Conservation (phyloP, 1,140 invertebrate species). For the Dufourea novaeangliae region DNA sequence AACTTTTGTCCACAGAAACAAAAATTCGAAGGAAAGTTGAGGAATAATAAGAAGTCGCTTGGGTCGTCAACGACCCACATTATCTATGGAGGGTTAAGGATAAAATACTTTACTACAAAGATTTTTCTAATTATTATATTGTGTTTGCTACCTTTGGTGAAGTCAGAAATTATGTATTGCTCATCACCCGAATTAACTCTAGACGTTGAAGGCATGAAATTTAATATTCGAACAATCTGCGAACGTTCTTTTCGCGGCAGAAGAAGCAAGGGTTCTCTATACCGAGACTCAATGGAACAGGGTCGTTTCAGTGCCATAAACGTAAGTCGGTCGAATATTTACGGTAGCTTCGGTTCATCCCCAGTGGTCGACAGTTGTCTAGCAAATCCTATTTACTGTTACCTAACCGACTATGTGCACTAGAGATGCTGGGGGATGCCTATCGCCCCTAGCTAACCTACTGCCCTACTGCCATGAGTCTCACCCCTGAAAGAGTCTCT, state of each 20-base stretch:
- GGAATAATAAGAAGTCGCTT: too few relatives aligned
- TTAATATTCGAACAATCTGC: neutral
- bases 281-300: conserved; percentile 31
- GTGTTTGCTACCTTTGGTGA: too few relatives aligned
- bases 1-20: too few relatives aligned
- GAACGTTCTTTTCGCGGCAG: neutral
- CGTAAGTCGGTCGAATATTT: conserved; percentile 63
- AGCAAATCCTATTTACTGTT: conserved; percentile 75
- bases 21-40: too few relatives aligned
- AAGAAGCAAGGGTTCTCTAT: neutral
- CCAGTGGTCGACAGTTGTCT: conserved; percentile 70
- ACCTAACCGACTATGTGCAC: conserved; percentile 61
- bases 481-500: conserved; percentile 66
- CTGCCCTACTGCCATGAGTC: conserved; percentile 77
- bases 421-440: conserved; percentile 71
- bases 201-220: neutral
- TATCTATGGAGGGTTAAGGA: too few relatives aligned
- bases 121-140: too few relatives aligned
- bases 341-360: conserved; percentile 46
- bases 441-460: conserved; percentile 79
- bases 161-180: neutral
- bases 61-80: too few relatives aligned
- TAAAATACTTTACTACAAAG: too few relatives aligned
- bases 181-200: neutral
- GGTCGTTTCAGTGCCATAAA: conserved; percentile 60